These are phyloP conservation scores for Cryptotermes secundus DNA, from an alignment of 1,140 invertebrate genomes.

Conservation along the genomic window DNA sequence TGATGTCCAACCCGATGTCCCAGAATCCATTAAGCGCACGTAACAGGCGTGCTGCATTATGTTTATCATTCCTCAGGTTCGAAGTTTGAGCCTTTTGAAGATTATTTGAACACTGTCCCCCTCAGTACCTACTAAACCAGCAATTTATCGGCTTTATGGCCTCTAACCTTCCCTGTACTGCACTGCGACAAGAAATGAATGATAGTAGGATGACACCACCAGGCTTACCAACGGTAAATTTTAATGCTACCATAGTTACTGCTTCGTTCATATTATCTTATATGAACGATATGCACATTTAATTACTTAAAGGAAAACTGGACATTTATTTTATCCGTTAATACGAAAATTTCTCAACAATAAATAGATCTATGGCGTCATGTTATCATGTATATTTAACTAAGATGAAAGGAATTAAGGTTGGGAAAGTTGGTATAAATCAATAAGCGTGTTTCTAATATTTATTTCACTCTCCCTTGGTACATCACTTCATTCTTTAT, in stretches of 20 bases:
- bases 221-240: background rate
- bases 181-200: constrained; percentile 7
- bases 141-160: background rate
- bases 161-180: background rate
- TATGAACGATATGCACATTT: no score
- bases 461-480: no score
- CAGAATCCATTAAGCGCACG: background rate
- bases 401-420: no score
- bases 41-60: background rate
- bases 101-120: background rate
- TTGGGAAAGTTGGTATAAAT: no score
- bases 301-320: no score
- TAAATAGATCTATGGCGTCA: no score
- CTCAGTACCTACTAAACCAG: background rate
- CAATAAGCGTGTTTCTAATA: no score
- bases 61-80: background rate
- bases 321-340: no score
- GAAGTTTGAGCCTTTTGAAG: background rate
- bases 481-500: no score
- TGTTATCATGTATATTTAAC: no score
- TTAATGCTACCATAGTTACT: background rate
- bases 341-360: no score
- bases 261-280: background rate
- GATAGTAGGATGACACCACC: background rate
- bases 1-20: background rate